Base-by-base conservation (phyloP, 2,888 invertebrate species). In the Lysandra bellargus region DNA sequence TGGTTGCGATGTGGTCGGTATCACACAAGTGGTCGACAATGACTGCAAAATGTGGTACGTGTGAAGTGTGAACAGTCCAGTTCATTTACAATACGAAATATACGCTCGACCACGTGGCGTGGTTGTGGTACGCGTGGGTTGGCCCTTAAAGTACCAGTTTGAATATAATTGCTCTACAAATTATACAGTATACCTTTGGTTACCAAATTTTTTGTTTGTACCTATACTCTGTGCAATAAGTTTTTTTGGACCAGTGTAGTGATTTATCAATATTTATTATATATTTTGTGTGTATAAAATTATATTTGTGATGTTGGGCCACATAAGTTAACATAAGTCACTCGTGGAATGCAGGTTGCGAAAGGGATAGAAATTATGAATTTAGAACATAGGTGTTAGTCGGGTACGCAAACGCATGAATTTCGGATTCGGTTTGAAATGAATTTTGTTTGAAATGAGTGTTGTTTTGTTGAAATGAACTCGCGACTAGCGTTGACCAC, bases 271-370 rank as follows among this genome's bases (percentile, higher is more conserved):
- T 33, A 33, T 69, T 69, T 69, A 23, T 49, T 49, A 30, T 49
- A 30, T 53, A 76, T 57, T 33, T 75, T 49, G 49, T 75, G 53
- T 76, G 6, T 76, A 30, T 57, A 87, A n/a, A n/a, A n/a, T n/a
- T 83, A 84, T 84, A 81, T 84, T 89, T 92, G 93, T 93, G 93
- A 93, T 93, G 93, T 91, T 91, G 88, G 92, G 92, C 90, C 86
- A 87, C 86, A 89, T 91, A 91, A 89, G 90, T 91, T 88, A 89
- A 88, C 89, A 87, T 91, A 90, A 89, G 92, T 92, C 92, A 90
- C 87, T 84, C 90, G 86, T 88, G 90, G 91, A 87, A 86, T 83
- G 84, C 87, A 83, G 81, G 82, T 57, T 73, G 79, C 40, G 69
- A 80, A 79, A 79, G 61, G 78, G n/a, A 72, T 64, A 72, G 69